Base-by-base conservation (phyloP, 92 coral and sea anemone species). In the Phenganax marumi region DNA sequence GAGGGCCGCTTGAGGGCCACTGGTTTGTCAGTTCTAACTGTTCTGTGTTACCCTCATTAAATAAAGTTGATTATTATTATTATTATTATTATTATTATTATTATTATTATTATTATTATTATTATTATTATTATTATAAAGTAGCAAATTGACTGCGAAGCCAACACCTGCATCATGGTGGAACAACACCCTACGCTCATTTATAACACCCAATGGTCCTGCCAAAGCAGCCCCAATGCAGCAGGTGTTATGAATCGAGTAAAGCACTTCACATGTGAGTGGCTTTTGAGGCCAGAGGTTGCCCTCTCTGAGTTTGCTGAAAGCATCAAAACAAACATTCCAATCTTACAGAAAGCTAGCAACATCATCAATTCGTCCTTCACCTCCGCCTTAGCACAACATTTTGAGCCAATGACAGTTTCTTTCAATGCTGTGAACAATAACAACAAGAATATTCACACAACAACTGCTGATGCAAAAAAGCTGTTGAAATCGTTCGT, bases 221-320 rank as follows among this genome's bases (percentile, higher is more conserved):
- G 83, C 77, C 3, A 18, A 13, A 33, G 43, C 43, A 33, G 43
- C 43, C 4, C 43, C 43, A 33, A 1, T 0, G 53, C 1, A 58
- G 21, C 73, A 8, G 56, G 54, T 12, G 79, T 52, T 2, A 26
- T 46, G 0, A 13, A 64, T 19, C 0, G 68, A 6, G 13, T 62
- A 2, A 62, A 62, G 4, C 68, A 26, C 3, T 62, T 62, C 13
- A 68, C 68, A 5, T 82, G 86, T 25, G 86, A 82, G 43, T 82
- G 86, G 80, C 76, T 82, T 1, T 14, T 16, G 0, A 50, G 80
- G 3, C 86, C 86, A 1, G 53, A 82, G 3, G 52, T 82, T 23
- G 86, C 68, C 25, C 52, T 82, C 12, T 82, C 86, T 0, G 86
- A 82, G 48, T 54, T 25, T 13, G 86, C 86, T 12, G 80, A 82